Conservation (phyloP, 2,888 invertebrate species). For the Ormyrus nitidulus region DNA sequence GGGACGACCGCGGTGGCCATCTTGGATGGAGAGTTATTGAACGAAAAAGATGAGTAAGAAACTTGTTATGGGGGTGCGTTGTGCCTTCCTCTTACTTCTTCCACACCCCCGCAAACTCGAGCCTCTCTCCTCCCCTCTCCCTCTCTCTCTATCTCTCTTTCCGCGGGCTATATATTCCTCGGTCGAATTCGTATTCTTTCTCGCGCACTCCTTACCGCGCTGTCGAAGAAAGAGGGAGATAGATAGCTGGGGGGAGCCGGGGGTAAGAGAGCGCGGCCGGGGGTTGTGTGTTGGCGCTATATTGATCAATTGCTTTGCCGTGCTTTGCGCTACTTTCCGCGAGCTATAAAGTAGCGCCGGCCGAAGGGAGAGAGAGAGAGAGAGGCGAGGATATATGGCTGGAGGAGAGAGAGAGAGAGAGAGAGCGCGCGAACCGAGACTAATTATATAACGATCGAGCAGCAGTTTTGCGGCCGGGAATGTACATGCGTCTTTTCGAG, state of each 20-base stretch:
- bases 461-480: constrained; percentile 19
- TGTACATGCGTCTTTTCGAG: background rate
- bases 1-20: constrained; percentile 76
- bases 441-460: constrained; percentile 72
- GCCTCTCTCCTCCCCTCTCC: background rate
- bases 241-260: constrained; percentile 59
- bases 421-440: constrained; percentile 66
- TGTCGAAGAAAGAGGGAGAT: constrained; percentile 51
- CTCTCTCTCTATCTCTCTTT: constrained; percentile 57
- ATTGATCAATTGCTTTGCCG: constrained; percentile 75
- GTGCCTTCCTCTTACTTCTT: constrained; percentile 58
- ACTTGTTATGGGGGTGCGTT: constrained; percentile 74
- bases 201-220: constrained; percentile 50
- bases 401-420: constrained; percentile 41
- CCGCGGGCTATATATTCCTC: background rate
- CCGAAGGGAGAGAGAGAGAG: constrained; percentile 2
- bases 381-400: background rate
- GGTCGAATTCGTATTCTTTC: constrained; percentile 30
- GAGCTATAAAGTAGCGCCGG: constrained; percentile 68
- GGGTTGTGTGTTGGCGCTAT: constrained; percentile 72
- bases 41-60: constrained; percentile 77
- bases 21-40: constrained; percentile 77
- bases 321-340: constrained; percentile 73
- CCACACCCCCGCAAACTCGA: constrained; percentile 47
- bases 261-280: constrained; percentile 68